phyloP scores from a whole-genome alignment of 1,140 invertebrate genomes.

The Scylla paramamosain region DNA sequence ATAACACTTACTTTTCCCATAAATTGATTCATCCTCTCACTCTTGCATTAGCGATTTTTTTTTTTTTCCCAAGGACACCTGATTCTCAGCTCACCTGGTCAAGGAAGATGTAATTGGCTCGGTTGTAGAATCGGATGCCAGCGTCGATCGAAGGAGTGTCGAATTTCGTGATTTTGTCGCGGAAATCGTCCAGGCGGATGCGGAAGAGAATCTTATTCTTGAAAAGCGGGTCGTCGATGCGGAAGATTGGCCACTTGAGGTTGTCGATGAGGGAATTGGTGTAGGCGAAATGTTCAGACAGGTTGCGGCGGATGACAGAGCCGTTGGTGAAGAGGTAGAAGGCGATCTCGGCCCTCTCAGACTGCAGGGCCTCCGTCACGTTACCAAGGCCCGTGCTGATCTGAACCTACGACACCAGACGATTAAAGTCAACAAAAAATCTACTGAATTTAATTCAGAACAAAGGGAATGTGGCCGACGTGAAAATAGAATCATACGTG shows the following conservation, averaged over 20 bases:
- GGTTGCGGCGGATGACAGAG: conserved; percentile 73
- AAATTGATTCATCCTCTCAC: too few relatives aligned
- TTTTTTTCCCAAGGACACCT: neutral
- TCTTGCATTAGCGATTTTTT: neutral
- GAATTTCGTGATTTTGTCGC: conserved; percentile 73
- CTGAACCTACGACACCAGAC: conserved; percentile 56
- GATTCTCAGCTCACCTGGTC: conserved; percentile 56
- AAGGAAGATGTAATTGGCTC: conserved; percentile 74
- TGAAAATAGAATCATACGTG: neutral
- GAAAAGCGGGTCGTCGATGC: conserved; percentile 71
- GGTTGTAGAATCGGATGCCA: conserved; percentile 76
- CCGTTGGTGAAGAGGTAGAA: conserved; percentile 76
- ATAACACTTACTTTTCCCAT: too few relatives aligned
- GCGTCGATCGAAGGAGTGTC: conserved; percentile 73
- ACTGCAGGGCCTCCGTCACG: conserved; percentile 79
- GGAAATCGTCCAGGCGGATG: conserved; percentile 77
- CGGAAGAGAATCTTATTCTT: conserved; percentile 77
- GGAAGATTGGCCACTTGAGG: conserved; percentile 71
- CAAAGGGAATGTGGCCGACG: neutral
- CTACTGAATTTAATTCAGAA: neutral
- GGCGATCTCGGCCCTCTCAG: conserved; percentile 79
- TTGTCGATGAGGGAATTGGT: conserved; percentile 74
- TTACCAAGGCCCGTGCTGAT: conserved; percentile 75
- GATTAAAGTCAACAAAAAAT: neutral
- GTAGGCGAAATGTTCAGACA: conserved; percentile 74